Conservation (phyloP, 1,140 invertebrate species). For the Drosophila leontia region DNA sequence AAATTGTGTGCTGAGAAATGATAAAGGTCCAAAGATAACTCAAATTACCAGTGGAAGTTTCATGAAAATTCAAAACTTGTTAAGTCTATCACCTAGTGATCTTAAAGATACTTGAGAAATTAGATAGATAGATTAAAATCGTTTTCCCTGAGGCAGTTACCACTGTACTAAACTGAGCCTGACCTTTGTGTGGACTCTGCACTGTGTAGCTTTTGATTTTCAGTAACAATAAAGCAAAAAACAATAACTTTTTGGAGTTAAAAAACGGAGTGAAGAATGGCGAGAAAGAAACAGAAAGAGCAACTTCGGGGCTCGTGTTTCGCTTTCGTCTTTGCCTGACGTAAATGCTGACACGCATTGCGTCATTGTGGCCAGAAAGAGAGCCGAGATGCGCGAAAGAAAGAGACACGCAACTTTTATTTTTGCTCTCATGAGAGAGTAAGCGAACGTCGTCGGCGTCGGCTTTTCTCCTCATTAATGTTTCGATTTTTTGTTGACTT, state of each 20-base stretch:
- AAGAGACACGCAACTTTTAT: slow-evolving; percentile 8
- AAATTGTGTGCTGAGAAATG: neutral
- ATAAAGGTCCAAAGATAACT: neutral
- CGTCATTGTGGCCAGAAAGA: slow-evolving; percentile 53
- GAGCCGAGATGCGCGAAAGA: slow-evolving; percentile 5
- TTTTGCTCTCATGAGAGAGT: slow-evolving; percentile 4
- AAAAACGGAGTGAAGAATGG: slow-evolving; percentile 6
- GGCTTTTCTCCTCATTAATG: slow-evolving; percentile 34
- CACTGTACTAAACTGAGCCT: neutral
- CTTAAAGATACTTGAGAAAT: too few species aligned
- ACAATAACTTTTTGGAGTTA: slow-evolving; percentile 13
- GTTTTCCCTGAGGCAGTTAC: neutral
- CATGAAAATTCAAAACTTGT: neutral
- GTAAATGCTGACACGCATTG: slow-evolving; percentile 67
- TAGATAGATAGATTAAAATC: too few species aligned
- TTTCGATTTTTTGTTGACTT: slow-evolving; percentile 22
- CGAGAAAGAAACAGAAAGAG: slow-evolving; percentile 9
- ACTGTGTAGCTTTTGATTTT: slow-evolving; percentile 25
- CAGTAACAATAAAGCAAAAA: neutral
- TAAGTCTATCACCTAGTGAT: neutral
- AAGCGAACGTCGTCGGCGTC: slow-evolving; percentile 25
- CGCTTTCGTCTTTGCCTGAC: slow-evolving; percentile 46
- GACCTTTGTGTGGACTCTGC: slow-evolving; percentile 18
- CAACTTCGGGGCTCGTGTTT: slow-evolving; percentile 18
- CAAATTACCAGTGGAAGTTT: neutral